These are phyloP conservation scores for Eumerus sabulonum DNA, from an alignment of 2,888 invertebrate genomes.

Conservation along the genomic window DNA sequence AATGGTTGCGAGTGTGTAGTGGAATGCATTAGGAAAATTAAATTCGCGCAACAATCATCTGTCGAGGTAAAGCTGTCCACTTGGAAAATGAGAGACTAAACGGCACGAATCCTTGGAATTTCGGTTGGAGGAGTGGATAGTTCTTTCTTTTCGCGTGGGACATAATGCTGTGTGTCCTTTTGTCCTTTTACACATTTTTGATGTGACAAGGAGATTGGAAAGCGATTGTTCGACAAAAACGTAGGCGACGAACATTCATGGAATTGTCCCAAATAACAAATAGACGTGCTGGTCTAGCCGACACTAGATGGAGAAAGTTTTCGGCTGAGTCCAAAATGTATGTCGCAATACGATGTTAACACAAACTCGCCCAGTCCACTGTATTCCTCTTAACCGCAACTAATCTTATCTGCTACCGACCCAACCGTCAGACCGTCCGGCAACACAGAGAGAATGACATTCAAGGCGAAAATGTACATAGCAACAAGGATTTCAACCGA, in stretches of 20 bases:
- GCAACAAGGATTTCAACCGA: constrained; percentile 21
- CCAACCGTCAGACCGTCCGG: not conserved
- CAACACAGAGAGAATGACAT: not conserved
- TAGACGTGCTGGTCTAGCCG: not conserved
- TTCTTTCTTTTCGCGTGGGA: constrained; percentile 6
- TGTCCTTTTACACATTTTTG: constrained; percentile 10
- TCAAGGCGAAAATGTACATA: constrained; percentile 5
- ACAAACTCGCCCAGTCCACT: not conserved
- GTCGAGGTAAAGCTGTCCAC: constrained; percentile 28
- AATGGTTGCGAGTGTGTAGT: constrained; percentile 53
- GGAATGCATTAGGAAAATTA: constrained; percentile 68
- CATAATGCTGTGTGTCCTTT: not conserved
- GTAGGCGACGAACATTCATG: not conserved
- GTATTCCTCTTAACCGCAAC: constrained; percentile 23
- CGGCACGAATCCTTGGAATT: constrained; percentile 45
- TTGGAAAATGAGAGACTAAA: constrained; percentile 40
- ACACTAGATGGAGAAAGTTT: not conserved
- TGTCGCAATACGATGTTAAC: not conserved
- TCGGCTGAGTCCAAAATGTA: not conserved
- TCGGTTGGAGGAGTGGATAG: constrained; percentile 30
- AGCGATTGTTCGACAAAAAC: constrained; percentile 2
- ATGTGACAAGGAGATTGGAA: constrained; percentile 15
- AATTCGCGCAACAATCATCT: constrained; percentile 55
- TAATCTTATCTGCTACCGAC: constrained; percentile 5
- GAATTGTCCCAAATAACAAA: constrained; percentile 9